Conservation (phyloP, 2,888 invertebrate genomes). For the Eristalis intricaria region DNA sequence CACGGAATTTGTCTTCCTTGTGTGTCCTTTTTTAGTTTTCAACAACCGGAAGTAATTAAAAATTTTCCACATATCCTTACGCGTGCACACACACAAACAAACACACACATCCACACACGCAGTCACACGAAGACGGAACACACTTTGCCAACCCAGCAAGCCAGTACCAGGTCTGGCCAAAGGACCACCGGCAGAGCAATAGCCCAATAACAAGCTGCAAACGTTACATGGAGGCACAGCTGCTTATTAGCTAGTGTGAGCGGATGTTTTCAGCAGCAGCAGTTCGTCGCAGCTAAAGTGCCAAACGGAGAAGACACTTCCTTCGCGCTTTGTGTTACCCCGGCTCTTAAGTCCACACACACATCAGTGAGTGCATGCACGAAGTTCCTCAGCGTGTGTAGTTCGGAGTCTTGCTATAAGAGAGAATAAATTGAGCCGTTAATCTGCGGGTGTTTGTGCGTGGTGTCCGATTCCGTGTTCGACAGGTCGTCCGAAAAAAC, state of each 20-base stretch:
- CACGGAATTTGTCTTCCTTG: slow-evolving; percentile 41
- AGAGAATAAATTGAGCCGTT: slow-evolving; percentile 25
- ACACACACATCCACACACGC: background rate
- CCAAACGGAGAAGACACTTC: slow-evolving; percentile 31
- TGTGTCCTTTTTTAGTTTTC: slow-evolving; percentile 50
- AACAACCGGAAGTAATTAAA: slow-evolving; percentile 60
- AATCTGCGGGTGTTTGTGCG: slow-evolving; percentile 1
- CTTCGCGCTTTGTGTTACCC: slow-evolving; percentile 17
- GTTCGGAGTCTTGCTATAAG: slow-evolving; percentile 15
- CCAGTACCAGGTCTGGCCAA: background rate
- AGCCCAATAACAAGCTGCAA: slow-evolving; percentile 4
- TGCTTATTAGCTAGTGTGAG: slow-evolving; percentile 26
- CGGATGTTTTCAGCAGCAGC: slow-evolving; percentile 33
- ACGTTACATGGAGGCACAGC: slow-evolving; percentile 47
- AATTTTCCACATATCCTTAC: slow-evolving; percentile 32
- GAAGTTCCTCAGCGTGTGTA: slow-evolving; percentile 20
- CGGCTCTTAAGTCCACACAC: background rate
- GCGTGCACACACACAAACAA: background rate
- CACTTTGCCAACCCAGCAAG: background rate
- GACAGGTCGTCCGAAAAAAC: background rate
- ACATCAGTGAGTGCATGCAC: background rate
- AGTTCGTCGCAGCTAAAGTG: slow-evolving; percentile 35
- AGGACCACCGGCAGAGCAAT: slow-evolving; percentile 19
- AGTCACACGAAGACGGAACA: background rate
- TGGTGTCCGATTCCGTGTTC: background rate